A percentile compares a stretch with the other conserved stretches of the same genome.
These are phyloP conservation scores for Drosophila helvetica DNA, from an alignment of 2,888 invertebrate genomes.

Conservation along the genomic window DNA sequence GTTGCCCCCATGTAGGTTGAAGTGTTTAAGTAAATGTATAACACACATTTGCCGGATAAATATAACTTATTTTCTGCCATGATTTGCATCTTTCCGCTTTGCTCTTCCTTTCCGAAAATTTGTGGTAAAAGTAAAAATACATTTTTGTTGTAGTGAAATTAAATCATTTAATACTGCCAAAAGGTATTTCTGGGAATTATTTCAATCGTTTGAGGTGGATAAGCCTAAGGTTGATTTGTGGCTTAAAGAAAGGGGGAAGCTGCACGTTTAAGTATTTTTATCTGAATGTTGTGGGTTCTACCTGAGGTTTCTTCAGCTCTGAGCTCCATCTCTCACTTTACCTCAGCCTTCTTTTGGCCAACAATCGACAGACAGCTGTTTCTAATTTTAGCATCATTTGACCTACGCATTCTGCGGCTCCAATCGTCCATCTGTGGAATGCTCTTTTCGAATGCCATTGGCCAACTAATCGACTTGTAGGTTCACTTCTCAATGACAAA, in stretches of 20 bases:
- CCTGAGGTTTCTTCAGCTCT: no score
- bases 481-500: slow-evolving; percentile 70
- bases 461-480: slow-evolving; percentile 74
- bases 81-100: slow-evolving; percentile 54
- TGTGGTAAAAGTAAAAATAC: slow-evolving; percentile 51
- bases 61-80: slow-evolving; percentile 17
- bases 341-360: no score
- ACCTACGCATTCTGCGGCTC: slow-evolving; percentile 40
- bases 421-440: slow-evolving; percentile 36
- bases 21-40: slow-evolving; percentile 66
- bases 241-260: not conserved
- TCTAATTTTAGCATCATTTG: slow-evolving; percentile 13
- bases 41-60: slow-evolving; percentile 49
- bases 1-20: slow-evolving; percentile 62
- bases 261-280: no score
- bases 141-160: slow-evolving; percentile 20
- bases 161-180: slow-evolving; percentile 31
- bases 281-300: no score
- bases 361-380: not conserved
- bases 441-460: slow-evolving; percentile 58
- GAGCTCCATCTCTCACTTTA: no score
- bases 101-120: slow-evolving; percentile 9
- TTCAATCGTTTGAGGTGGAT: slow-evolving; percentile 21
- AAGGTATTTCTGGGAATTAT: slow-evolving; percentile 22
- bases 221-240: slow-evolving; percentile 3